Evolutionary conservation across 2,888 invertebrate genomes (phyloP).

Genomic region (Ganaspis brasiliensis): DNA sequence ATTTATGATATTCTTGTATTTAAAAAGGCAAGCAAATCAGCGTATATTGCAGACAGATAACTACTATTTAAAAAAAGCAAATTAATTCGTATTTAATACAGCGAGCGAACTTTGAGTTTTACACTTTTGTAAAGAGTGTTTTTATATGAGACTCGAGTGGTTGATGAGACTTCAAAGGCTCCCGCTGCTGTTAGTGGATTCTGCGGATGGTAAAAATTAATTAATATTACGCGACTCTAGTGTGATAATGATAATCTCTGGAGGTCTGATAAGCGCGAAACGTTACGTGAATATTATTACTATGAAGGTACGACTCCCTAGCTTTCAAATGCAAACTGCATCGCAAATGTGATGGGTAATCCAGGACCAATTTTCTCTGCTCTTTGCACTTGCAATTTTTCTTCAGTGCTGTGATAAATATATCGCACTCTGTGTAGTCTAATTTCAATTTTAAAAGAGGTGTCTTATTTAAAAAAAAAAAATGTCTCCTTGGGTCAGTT

Average conservation of each 20-base stretch:
- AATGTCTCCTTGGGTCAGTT: not conserved
- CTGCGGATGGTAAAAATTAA: slow-evolving; percentile 38
- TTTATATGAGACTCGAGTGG: not conserved
- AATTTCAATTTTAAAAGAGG: slow-evolving; percentile 34
- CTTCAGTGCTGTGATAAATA: slow-evolving; percentile 17
- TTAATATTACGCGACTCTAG: slow-evolving; percentile 20
- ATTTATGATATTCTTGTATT: not conserved
- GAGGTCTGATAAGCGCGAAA: slow-evolving; percentile 24
- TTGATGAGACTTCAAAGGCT: slow-evolving; percentile 29
- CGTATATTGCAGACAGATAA: not conserved
- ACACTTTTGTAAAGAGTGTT: slow-evolving; percentile 6
- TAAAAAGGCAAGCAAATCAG: not conserved
- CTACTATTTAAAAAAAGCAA: not conserved
- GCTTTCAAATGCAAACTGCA: slow-evolving; percentile 33
- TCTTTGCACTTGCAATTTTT: slow-evolving; percentile 26
- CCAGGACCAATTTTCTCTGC: slow-evolving; percentile 20
- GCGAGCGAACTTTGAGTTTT: not conserved
- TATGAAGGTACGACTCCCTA: slow-evolving; percentile 9
- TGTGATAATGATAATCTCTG: slow-evolving; percentile 25
- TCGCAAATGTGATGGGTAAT: slow-evolving; percentile 34
- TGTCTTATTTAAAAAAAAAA: slow-evolving; percentile 34
- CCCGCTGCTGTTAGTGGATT: not conserved
- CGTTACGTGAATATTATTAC: slow-evolving; percentile 37
- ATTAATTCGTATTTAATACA: slow-evolving; percentile 23
- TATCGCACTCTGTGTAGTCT: not conserved